phyloP scores from a whole-genome alignment of 2,888 invertebrate genomes.

The Megaustenia siamemsis region DNA sequence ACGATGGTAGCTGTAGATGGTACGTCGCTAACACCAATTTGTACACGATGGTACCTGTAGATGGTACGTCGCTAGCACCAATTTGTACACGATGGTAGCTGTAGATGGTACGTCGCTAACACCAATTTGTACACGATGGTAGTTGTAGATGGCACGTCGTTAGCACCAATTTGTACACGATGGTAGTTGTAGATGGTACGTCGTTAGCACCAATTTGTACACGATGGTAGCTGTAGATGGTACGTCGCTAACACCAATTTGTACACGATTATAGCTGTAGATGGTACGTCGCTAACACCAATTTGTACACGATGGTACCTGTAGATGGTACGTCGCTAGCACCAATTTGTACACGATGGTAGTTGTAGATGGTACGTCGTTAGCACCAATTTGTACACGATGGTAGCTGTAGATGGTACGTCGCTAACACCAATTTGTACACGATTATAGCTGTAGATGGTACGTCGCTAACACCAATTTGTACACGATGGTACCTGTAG shows the following conservation, averaged over 20 bases:
- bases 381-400: neutral
- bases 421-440: too few relatives aligned
- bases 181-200: neutral
- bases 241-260: too few relatives aligned
- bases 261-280: neutral
- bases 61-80: slow-evolving; percentile 1
- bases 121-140: neutral
- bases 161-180: neutral
- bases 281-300: neutral
- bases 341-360: neutral
- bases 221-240: neutral
- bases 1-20: neutral
- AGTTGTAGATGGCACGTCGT: neutral
- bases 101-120: neutral
- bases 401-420: neutral
- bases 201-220: neutral
- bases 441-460: neutral
- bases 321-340: neutral
- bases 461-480: neutral
- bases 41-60: neutral
- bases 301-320: neutral
- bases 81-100: neutral
- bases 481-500: neutral
- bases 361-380: neutral
- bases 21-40: neutral